Conservation (phyloP, 1,140 invertebrate genomes). For the Drosophila lacertosa region DNA sequence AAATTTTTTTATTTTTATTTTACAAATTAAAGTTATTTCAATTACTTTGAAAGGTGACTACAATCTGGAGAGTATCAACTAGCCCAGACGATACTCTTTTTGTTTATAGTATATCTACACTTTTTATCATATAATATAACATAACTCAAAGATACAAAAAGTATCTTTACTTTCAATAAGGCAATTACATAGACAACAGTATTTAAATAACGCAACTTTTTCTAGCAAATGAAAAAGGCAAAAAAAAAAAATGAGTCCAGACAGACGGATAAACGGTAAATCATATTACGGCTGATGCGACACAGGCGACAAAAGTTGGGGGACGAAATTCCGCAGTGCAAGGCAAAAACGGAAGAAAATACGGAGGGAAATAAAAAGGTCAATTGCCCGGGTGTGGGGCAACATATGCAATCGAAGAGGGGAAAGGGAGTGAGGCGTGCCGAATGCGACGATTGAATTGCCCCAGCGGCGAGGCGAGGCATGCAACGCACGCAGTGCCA, state of each 20-base stretch:
- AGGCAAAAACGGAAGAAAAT: too few species aligned
- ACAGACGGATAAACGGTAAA: slow-evolving; percentile 50
- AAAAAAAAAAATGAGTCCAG: slow-evolving; percentile 6
- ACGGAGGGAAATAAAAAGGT: slow-evolving; percentile 2
- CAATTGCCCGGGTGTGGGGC: slow-evolving; percentile 14
- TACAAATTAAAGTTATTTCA: too few species aligned
- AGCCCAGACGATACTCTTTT: too few species aligned
- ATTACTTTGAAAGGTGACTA: too few species aligned
- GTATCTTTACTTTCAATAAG: too few species aligned
- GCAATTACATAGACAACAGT: too few species aligned
- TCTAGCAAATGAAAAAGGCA: neutral
- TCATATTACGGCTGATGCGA: slow-evolving; percentile 55
- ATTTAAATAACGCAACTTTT: neutral
- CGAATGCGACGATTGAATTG: slow-evolving; percentile 42
- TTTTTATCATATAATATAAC: too few species aligned
- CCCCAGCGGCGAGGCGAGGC: slow-evolving; percentile 24
- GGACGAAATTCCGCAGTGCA: neutral
- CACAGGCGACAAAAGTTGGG: neutral
- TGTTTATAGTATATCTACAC: too few species aligned
- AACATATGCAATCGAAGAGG: slow-evolving; percentile 37
- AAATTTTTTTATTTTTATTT: too few species aligned
- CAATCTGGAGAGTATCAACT: too few species aligned
- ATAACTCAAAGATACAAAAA: too few species aligned
- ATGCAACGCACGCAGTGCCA: slow-evolving; percentile 52
- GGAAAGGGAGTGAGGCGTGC: neutral